Evolutionary conservation across 2,888 invertebrate species (phyloP).

Genomic region (Parthenolecanium corni): DNA sequence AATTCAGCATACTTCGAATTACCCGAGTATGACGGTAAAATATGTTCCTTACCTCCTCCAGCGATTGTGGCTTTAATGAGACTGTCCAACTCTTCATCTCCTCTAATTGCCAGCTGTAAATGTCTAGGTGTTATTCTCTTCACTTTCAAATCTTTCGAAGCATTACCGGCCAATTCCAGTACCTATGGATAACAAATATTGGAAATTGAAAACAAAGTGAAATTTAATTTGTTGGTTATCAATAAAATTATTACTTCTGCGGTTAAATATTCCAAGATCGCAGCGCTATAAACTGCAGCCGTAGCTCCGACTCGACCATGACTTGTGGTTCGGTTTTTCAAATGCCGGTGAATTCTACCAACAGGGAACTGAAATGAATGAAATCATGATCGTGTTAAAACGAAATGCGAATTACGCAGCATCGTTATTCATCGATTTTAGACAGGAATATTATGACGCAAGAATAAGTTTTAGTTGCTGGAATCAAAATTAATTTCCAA

Average conservation of each 20-base stretch:
- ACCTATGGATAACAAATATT: slow-evolving; percentile 53
- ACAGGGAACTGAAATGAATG: slow-evolving; percentile 93
- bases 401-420: too few species aligned
- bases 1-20: too few species aligned
- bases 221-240: too few species aligned
- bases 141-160: slow-evolving; percentile 98
- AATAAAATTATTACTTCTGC: slow-evolving; percentile 81
- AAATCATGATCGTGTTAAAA: too few species aligned
- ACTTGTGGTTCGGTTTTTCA: slow-evolving; percentile 98
- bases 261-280: slow-evolving; percentile 98
- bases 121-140: slow-evolving; percentile 99
- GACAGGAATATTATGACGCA: too few species aligned
- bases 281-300: slow-evolving; percentile 98
- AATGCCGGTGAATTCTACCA: slow-evolving; percentile 96
- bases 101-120: slow-evolving; percentile 96
- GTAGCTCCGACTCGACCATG: slow-evolving; percentile 99
- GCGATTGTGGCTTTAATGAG: slow-evolving; percentile 99
- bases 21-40: too few species aligned
- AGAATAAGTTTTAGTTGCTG: too few species aligned
- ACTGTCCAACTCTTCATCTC: slow-evolving; percentile 98
- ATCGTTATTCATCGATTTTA: too few species aligned
- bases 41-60: slow-evolving; percentile 65
- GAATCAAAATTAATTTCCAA: too few species aligned
- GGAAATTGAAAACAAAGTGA: too few species aligned
- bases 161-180: slow-evolving; percentile 97